These are phyloP conservation scores for Pelodiscus sinensis DNA, from an alignment of 2,113 vertebrate species.

Conservation along the genomic window DNA sequence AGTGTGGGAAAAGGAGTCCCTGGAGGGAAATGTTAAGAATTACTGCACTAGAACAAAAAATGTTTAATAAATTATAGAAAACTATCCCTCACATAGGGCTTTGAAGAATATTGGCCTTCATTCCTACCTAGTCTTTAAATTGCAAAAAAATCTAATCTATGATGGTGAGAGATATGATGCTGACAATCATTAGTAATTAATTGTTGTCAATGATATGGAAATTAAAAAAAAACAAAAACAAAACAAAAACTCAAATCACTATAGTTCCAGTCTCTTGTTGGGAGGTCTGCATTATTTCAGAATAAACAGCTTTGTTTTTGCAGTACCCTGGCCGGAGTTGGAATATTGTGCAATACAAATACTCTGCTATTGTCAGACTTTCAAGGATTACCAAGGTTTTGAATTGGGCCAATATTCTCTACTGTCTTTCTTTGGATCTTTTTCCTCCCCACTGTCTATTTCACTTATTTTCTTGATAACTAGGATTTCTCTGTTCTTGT, in stretches of 20 bases:
- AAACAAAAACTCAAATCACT: neutral
- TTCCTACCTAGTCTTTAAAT: neutral
- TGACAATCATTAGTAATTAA: neutral
- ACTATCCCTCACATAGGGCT: slow-evolving; percentile 23
- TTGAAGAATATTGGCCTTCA: neutral
- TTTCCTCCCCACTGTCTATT: neutral
- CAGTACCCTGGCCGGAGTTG: neutral
- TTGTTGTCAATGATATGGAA: neutral
- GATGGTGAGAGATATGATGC: neutral
- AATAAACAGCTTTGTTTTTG: neutral
- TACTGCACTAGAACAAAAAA: neutral
- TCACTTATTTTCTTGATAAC: neutral
- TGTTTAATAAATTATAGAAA: neutral
- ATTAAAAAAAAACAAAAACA: slow-evolving; percentile 22
- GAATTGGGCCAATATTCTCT: neutral
- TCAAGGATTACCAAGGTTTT: neutral
- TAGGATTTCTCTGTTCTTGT: neutral
- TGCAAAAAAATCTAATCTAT: neutral
- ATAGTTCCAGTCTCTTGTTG: neutral
- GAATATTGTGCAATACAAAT: neutral
- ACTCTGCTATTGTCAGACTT: neutral
- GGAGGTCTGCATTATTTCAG: neutral
- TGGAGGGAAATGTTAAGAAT: neutral
- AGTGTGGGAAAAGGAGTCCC: neutral
- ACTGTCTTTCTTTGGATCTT: neutral